Evolutionary conservation across 1,140 invertebrate genomes (phyloP).

Genomic region (Drosophila malerkotliana): DNA sequence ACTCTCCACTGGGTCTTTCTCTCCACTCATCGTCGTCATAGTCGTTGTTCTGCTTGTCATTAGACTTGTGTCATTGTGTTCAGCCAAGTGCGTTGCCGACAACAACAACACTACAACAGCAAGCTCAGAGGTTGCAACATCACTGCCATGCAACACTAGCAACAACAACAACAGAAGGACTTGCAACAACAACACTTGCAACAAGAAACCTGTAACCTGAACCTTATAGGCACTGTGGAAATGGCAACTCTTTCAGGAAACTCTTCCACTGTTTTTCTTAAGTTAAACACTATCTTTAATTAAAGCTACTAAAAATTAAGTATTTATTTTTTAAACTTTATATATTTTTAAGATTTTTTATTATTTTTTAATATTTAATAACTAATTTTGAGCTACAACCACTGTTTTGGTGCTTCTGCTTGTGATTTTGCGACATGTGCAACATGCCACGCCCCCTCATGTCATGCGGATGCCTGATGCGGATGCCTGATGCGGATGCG

Average conservation of each 20-base stretch:
- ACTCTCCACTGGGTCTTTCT: background rate
- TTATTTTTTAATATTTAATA: background rate
- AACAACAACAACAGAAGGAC: background rate
- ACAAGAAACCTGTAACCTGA: no score
- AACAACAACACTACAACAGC: constrained; percentile 15
- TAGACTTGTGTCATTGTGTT: constrained; percentile 73
- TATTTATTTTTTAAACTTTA: no score
- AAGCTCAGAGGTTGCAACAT: constrained; percentile 12
- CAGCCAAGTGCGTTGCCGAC: constrained; percentile 64
- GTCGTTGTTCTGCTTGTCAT: constrained; percentile 69
- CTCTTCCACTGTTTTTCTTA: no score
- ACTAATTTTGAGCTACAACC: background rate
- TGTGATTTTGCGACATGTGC: constrained; percentile 41
- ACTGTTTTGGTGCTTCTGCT: background rate
- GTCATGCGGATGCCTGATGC: constrained; percentile 6
- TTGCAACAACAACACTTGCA: no score
- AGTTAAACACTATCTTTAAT: no score
- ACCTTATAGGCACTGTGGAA: no score
- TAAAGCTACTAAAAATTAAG: no score
- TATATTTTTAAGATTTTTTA: no score
- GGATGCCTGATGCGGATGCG: no score
- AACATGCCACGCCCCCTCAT: constrained; percentile 23
- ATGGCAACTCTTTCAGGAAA: no score
- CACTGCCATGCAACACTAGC: background rate
- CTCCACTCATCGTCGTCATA: constrained; percentile 26